phyloP scores from a whole-genome alignment of 2,888 invertebrate species.

The Chrysotoxum bicinctum region DNA sequence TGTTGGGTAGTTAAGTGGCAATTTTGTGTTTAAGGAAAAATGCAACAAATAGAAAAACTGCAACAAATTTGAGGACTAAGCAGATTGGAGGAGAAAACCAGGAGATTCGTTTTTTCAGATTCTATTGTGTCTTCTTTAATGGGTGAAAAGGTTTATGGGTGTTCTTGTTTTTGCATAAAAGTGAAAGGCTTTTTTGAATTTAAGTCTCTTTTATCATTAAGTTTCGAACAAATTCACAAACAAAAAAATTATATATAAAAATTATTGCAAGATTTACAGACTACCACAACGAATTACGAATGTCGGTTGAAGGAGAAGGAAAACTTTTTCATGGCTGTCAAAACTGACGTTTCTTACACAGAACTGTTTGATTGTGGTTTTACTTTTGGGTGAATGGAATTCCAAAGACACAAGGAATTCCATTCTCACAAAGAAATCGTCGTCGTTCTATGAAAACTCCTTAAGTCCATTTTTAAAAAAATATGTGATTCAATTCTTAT shows the following conservation, averaged over 20 bases:
- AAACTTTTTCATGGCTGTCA: not conserved
- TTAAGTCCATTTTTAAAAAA: too few species aligned
- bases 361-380: not conserved
- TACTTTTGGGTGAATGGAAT: not conserved
- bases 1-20: not conserved
- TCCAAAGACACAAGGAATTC: not conserved
- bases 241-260: slow-evolving; percentile 1
- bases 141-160: not conserved
- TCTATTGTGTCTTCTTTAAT: not conserved
- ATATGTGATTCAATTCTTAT: too few species aligned
- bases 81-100: not conserved
- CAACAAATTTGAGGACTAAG: slow-evolving; percentile 19
- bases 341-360: not conserved
- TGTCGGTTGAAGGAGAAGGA: not conserved
- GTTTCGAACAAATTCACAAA: not conserved
- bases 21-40: not conserved
- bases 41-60: slow-evolving; percentile 7
- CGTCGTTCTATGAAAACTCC: too few species aligned
- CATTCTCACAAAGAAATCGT: too few species aligned
- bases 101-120: not conserved
- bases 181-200: not conserved
- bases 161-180: not conserved
- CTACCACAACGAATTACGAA: slow-evolving; percentile 1
- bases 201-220: not conserved
- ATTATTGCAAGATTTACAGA: slow-evolving; percentile 1